These are phyloP conservation scores for Babylonia areolata DNA, from an alignment of 1,140 invertebrate species.

Conservation along the genomic window DNA sequence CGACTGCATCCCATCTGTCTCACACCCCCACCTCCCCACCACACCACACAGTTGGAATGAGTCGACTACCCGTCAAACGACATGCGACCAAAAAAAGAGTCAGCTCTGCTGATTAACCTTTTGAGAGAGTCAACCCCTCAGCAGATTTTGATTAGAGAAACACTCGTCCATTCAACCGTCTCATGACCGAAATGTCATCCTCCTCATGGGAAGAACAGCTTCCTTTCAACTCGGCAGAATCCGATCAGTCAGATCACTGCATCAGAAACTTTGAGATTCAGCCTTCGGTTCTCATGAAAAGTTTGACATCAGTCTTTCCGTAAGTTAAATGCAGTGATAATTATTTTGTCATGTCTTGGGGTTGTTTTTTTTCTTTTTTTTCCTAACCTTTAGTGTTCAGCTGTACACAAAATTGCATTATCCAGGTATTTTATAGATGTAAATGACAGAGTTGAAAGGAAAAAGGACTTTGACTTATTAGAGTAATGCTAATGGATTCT, in stretches of 20 bases:
- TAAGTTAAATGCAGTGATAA: slow-evolving; percentile 27
- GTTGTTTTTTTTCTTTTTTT: not conserved
- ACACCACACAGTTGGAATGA: slow-evolving; percentile 28
- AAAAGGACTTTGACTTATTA: too few species aligned
- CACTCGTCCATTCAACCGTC: not conserved
- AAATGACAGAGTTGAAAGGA: too few species aligned
- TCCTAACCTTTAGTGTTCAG: too few species aligned
- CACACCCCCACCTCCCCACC: slow-evolving; percentile 27
- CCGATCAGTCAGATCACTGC: slow-evolving; percentile 8
- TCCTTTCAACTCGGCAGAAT: not conserved
- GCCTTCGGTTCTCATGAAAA: slow-evolving; percentile 24
- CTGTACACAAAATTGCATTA: too few species aligned
- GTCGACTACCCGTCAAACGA: slow-evolving; percentile 18
- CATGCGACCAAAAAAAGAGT: not conserved
- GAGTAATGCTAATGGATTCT: too few species aligned
- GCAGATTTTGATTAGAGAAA: slow-evolving; percentile 26
- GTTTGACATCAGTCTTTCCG: slow-evolving; percentile 15
- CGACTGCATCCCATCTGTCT: slow-evolving; percentile 39
- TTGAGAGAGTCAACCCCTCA: slow-evolving; percentile 8
- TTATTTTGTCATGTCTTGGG: not conserved
- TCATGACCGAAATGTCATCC: slow-evolving; percentile 15
- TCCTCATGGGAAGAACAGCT: not conserved
- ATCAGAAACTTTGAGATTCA: slow-evolving; percentile 9
- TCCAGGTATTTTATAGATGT: too few species aligned
- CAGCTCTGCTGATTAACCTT: slow-evolving; percentile 16